phyloP scores from a whole-genome alignment of 2,113 vertebrate genomes.

The Chlamydotis undulata region DNA sequence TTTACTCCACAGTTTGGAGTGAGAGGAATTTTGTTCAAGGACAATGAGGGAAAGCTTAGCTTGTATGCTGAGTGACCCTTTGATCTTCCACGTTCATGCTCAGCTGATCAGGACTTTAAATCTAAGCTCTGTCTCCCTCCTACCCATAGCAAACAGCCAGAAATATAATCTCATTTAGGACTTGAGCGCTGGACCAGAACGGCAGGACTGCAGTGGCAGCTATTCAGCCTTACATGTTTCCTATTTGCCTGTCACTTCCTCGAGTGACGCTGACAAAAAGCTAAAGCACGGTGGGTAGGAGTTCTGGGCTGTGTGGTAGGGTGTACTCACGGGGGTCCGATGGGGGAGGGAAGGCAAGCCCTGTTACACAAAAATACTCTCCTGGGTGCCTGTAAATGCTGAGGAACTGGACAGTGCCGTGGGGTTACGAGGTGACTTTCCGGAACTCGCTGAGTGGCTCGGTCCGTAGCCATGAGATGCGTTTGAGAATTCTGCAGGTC shows the following conservation, averaged over 20 bases:
- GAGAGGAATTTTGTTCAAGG: constrained; percentile 50
- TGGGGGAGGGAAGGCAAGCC: neutral
- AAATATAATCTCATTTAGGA: neutral
- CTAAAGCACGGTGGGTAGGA: neutral
- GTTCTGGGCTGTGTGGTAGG: neutral
- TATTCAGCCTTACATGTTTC: neutral
- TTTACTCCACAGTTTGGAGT: neutral
- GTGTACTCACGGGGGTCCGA: neutral
- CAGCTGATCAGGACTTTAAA: constrained; percentile 48
- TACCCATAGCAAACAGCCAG: neutral
- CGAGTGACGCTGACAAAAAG: neutral
- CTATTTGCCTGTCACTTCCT: neutral
- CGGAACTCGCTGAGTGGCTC: neutral
- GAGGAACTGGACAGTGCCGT: neutral
- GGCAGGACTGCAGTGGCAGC: neutral
- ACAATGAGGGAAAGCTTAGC: constrained; percentile 25
- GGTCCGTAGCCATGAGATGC: neutral
- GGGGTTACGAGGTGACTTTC: neutral
- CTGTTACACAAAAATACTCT: neutral
- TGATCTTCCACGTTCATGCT: constrained; percentile 44
- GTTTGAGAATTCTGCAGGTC: neutral
- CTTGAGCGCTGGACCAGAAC: neutral
- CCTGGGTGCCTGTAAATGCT: neutral
- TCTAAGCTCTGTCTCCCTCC: constrained; percentile 35
- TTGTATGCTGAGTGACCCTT: constrained; percentile 15